A percentile compares a stretch with the other conserved stretches of the same genome.
Conservation (phyloP, 2,797 vertebrate species). For the Avahi laniger region DNA sequence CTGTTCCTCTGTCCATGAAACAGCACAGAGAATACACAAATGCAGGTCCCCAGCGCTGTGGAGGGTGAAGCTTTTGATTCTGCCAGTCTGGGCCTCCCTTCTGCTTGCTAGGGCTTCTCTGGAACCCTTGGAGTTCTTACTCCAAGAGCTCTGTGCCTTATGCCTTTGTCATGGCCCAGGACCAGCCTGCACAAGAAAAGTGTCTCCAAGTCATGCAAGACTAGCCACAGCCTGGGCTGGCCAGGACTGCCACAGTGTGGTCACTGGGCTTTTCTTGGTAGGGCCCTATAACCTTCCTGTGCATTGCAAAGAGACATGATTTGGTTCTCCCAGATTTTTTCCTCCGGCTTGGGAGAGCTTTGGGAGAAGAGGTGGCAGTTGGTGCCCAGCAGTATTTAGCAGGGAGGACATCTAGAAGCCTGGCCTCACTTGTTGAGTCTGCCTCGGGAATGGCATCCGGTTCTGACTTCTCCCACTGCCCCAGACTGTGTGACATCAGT, state of each 20-base stretch:
- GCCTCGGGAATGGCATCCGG: background rate
- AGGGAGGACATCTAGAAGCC: background rate
- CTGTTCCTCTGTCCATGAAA: background rate
- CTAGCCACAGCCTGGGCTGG: background rate
- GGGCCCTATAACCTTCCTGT: background rate
- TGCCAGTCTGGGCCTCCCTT: fast-evolving
- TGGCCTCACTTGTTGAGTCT: background rate
- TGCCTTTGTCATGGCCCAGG: background rate
- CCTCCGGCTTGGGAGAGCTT: background rate
- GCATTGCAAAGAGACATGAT: background rate
- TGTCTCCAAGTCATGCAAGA: fast-evolving
- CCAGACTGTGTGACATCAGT: background rate
- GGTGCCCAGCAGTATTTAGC: background rate
- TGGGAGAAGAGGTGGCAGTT: background rate
- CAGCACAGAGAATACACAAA: background rate
- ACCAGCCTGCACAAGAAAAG: background rate
- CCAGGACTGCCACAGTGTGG: background rate
- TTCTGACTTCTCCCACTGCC: background rate
- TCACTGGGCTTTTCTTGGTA: background rate
- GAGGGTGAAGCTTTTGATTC: background rate
- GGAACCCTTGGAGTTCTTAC: background rate
- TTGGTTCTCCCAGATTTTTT: background rate
- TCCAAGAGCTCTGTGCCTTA: background rate
- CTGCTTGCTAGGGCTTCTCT: background rate
- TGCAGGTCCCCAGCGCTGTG: fast-evolving